These are phyloP conservation scores for Corythornis leucogaster DNA, from an alignment of 2,797 vertebrate species.

Conservation along the genomic window DNA sequence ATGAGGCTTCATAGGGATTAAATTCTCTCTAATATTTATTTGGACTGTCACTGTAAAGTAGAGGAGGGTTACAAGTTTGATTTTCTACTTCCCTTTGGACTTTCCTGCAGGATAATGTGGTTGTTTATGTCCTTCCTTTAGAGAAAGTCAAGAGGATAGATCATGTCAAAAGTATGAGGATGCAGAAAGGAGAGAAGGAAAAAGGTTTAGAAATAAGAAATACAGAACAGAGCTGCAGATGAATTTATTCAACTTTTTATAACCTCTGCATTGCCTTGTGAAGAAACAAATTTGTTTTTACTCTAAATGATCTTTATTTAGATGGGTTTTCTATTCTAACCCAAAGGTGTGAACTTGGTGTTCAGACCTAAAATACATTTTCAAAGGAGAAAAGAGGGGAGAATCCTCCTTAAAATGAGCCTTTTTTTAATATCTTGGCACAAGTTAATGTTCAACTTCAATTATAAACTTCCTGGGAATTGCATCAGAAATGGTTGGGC, in stretches of 20 bases:
- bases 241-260: background rate
- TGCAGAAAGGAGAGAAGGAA: background rate
- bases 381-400: background rate
- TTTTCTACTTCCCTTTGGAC: background rate
- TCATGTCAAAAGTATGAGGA: background rate
- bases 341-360: background rate
- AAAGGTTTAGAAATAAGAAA: background rate
- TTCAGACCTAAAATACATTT: background rate
- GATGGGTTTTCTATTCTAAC: background rate
- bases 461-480: background rate
- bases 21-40: background rate
- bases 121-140: background rate
- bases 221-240: background rate
- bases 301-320: rapidly evolving
- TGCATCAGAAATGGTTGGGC: background rate
- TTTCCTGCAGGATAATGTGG: background rate
- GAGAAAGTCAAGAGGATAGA: background rate
- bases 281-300: background rate
- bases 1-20: background rate
- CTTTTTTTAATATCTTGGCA: background rate
- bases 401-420: background rate
- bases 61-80: background rate
- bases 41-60: background rate
- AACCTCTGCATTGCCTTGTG: background rate
- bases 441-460: background rate